phyloP scores from a whole-genome alignment of 2,113 vertebrate species.

The Corythoichthys intestinalis region DNA sequence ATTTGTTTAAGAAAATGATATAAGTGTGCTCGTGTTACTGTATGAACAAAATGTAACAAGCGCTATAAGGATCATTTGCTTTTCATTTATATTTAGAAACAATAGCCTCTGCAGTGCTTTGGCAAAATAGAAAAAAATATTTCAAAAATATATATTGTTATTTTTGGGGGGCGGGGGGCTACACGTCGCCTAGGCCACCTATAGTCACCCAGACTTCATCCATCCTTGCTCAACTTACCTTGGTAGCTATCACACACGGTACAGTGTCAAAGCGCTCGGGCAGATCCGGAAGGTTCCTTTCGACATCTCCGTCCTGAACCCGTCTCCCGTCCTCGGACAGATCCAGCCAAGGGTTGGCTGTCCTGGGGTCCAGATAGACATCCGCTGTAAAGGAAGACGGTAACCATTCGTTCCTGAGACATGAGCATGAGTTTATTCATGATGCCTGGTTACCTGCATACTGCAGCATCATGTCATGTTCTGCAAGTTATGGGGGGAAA shows the following conservation, averaged over 20 bases:
- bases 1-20: too few species aligned
- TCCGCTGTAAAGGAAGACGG: conserved; percentile 43
- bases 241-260: conserved; percentile 55
- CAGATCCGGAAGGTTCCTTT: conserved; percentile 37
- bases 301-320: conserved; percentile 53
- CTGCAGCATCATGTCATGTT: conserved; percentile 47
- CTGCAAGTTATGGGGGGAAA: conserved; percentile 26
- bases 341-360: conserved; percentile 67
- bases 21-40: too few species aligned
- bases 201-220: neutral
- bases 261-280: conserved; percentile 59
- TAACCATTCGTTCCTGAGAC: neutral
- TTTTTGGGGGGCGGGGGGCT: too few species aligned
- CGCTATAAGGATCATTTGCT: too few species aligned
- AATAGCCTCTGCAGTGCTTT: too few species aligned
- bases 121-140: too few species aligned
- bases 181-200: too few species aligned
- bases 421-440: neutral
- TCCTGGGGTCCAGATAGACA: conserved; percentile 60
- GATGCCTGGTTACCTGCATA: conserved; percentile 46
- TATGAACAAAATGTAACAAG: too few species aligned
- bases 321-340: conserved; percentile 56
- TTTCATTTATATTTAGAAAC: too few species aligned
- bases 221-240: conserved; percentile 21
- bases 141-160: too few species aligned